Base-by-base conservation (phyloP, 2,113 vertebrate genomes). In the Plestiodon gilberti region DNA sequence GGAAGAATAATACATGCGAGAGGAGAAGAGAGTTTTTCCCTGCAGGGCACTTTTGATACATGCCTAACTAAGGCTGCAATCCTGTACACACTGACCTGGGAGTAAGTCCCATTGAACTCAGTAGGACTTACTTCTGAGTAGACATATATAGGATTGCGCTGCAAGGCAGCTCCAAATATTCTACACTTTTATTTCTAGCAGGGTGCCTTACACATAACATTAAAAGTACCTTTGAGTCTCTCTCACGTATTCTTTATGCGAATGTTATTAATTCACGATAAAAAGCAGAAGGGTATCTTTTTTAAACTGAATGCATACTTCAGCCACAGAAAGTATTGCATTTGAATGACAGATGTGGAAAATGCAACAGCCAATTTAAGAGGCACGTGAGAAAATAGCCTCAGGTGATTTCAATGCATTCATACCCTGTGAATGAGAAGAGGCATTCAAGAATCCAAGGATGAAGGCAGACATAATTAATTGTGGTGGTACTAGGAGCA, bases 1-100 rank as follows among this genome's bases (percentile, higher is more conserved):
- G 0, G 0, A 4, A 1, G 40, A 2, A 52, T 79, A 73, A 86
- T 52, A 61, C 0, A 0, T 33, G 33, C 64, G 81, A 15, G n/a
- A n/a, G n/a, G n/a, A n/a, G n/a, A n/a, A n/a, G n/a, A n/a, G n/a
- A n/a, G n/a, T n/a, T n/a, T 22, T 38, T 10, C 35, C 28, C n/a
- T 18, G 59, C 8, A 10, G 62, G 40, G 30, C 22, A 64, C 59
- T 85, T 78, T 75, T 14, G 15, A 76, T 52, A 13, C 38, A 6
- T 62, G 74, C 25, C 48, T 17, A 23, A n/a, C n/a, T n/a, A n/a
- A n/a, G n/a, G n/a, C n/a, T n/a, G n/a, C n/a, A n/a, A n/a, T n/a
- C n/a, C n/a, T n/a, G n/a, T n/a, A n/a, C n/a, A n/a, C n/a, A n/a
- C n/a, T n/a, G n/a, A n/a, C n/a, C n/a, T n/a, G n/a, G n/a, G n/a